Evolutionary conservation across 2,888 invertebrate species (phyloP).

Genomic region (Sabatieria punctata): DNA sequence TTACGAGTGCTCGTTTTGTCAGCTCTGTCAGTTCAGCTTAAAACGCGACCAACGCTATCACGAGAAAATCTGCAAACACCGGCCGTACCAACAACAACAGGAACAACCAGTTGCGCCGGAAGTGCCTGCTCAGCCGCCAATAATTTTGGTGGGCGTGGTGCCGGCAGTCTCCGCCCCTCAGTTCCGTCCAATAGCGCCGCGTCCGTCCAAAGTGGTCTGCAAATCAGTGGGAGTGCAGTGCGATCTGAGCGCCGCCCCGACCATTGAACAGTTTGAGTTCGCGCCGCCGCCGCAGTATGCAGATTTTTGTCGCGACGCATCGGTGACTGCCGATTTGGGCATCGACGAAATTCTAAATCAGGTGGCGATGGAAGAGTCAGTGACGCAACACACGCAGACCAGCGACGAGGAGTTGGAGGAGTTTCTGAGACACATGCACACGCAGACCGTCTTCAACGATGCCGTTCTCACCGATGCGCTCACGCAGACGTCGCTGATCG

Average conservation of each 20-base stretch:
- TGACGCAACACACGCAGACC: conserved; percentile 1
- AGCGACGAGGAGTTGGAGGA: background rate
- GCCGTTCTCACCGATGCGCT: background rate
- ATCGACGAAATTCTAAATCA: too few relatives aligned
- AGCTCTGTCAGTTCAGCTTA: background rate
- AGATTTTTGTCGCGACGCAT: too few relatives aligned
- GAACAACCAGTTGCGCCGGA: background rate
- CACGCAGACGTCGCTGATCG: conserved; percentile 4
- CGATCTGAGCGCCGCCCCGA: too few relatives aligned
- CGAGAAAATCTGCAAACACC: background rate
- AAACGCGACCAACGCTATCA: background rate
- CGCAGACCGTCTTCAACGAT: background rate
- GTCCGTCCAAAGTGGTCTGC: too few relatives aligned
- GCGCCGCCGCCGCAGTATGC: too few relatives aligned
- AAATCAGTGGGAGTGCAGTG: too few relatives aligned
- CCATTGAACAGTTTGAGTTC: too few relatives aligned
- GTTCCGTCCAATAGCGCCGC: too few relatives aligned
- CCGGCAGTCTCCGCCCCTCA: too few relatives aligned
- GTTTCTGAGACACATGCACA: background rate
- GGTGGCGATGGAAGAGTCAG: background rate
- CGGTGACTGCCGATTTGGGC: too few relatives aligned
- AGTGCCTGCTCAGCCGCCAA: too few relatives aligned
- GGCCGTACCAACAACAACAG: background rate
- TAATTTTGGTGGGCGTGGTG: too few relatives aligned
- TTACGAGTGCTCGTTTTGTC: background rate